These are phyloP conservation scores for Lycaena phlaeas DNA, from an alignment of 2,888 invertebrate species.

Conservation along the genomic window DNA sequence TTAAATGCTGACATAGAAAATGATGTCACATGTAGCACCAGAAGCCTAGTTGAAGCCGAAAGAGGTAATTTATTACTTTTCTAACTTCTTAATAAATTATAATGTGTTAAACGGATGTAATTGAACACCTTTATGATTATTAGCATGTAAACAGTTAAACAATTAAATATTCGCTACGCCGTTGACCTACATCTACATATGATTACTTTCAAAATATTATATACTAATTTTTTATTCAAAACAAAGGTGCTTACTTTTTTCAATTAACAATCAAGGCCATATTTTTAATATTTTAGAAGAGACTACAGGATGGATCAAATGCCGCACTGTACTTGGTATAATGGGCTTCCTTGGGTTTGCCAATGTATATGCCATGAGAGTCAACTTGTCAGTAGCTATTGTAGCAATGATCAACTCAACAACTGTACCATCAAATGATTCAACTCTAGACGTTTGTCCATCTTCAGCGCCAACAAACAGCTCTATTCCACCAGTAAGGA, in stretches of 20 bases:
- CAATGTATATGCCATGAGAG: constrained; percentile 91
- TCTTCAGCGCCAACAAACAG: constrained; percentile 50
- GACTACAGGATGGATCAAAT: constrained; percentile 78
- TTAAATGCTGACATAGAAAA: constrained; percentile 58
- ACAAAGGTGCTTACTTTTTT: no score
- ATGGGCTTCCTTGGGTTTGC: constrained; percentile 92
- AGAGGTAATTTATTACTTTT: constrained; percentile 31
- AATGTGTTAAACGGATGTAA: constrained; percentile 5
- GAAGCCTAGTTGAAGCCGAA: constrained; percentile 47
- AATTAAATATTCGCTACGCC: no score
- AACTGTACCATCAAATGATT: constrained; percentile 66
- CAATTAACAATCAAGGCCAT: no score
- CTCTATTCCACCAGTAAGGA: constrained; percentile 51
- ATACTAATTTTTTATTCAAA: no score
- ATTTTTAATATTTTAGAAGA: constrained; percentile 75
- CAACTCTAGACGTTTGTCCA: constrained; percentile 76
- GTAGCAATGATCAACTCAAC: constrained; percentile 94
- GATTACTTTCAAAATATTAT: no score
- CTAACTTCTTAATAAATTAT: neutral
- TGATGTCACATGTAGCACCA: constrained; percentile 49
- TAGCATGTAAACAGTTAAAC: no score
- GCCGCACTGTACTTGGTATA: constrained; percentile 84
- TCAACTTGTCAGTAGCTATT: constrained; percentile 93
- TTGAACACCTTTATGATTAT: no score
- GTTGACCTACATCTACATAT: no score